phyloP scores from a whole-genome alignment of 2,113 vertebrate species.

The Machaerirhynchus nigripectus region DNA sequence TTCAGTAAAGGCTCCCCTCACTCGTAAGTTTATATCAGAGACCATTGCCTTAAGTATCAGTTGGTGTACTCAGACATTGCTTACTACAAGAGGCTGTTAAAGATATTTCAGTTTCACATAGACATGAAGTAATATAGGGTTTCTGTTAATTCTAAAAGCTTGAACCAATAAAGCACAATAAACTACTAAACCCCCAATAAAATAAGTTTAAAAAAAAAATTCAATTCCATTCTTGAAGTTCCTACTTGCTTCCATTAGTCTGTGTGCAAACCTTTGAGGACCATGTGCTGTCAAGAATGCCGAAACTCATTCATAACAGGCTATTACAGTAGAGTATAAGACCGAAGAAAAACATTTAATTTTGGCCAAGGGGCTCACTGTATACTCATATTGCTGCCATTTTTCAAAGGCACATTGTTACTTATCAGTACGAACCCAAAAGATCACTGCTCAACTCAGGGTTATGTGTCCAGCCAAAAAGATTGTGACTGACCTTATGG shows the following conservation, averaged over 20 bases:
- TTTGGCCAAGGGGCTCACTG: neutral
- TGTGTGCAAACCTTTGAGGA: neutral
- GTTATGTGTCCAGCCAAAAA: neutral
- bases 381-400: neutral
- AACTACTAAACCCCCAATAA: neutral
- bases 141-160: neutral
- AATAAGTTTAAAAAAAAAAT: neutral
- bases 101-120: neutral
- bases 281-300: neutral
- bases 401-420: neutral
- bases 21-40: neutral
- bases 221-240: neutral
- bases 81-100: neutral
- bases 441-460: neutral
- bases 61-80: neutral
- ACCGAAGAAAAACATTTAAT: neutral
- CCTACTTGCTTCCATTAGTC: neutral
- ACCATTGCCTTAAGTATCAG: neutral
- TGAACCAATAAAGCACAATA: neutral
- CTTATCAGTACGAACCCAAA: neutral
- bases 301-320: neutral
- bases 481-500: neutral
- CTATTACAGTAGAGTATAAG: neutral
- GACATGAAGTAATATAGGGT: neutral
- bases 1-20: neutral